Conservation (phyloP, 2,113 vertebrate species). For the Ceuthmochares aereus region DNA sequence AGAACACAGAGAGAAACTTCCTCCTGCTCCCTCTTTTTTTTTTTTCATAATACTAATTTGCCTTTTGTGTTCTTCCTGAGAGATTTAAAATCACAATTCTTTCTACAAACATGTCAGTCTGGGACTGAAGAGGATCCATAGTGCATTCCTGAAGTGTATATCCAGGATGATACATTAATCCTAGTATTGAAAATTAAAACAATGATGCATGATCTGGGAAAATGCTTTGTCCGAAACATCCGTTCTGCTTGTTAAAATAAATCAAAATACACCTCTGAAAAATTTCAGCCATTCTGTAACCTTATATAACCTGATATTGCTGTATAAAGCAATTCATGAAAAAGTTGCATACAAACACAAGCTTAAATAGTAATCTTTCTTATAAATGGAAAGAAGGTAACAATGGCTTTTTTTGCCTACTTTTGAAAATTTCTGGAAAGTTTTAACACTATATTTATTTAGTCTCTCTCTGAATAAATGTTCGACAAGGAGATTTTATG, state of each 20-base stretch:
- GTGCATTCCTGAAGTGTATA: not conserved
- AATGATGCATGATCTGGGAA: not conserved
- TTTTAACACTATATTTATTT: slow-evolving; percentile 15
- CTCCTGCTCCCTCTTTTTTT: not conserved
- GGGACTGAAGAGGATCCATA: not conserved
- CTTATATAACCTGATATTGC: not conserved
- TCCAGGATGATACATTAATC: not conserved
- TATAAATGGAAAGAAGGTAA: not conserved
- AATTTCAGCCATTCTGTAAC: not conserved
- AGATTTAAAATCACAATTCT: not conserved
- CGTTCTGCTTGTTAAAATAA: not conserved
- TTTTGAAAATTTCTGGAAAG: slow-evolving; percentile 13
- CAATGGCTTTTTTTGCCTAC: not conserved
- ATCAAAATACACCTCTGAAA: not conserved
- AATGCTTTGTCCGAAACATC: not conserved
- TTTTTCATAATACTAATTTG: not conserved
- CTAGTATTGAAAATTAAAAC: not conserved
- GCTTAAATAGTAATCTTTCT: not conserved
- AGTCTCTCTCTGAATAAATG: slow-evolving; percentile 3
- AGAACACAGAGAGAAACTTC: not conserved
- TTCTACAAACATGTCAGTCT: not conserved
- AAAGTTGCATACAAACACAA: not conserved
- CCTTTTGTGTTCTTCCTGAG: not conserved
- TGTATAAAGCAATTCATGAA: not conserved
- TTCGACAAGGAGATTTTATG: slow-evolving; percentile 26